Conservation (phyloP, 2,113 vertebrate genomes). For the Microcebus lehilahytsara region DNA sequence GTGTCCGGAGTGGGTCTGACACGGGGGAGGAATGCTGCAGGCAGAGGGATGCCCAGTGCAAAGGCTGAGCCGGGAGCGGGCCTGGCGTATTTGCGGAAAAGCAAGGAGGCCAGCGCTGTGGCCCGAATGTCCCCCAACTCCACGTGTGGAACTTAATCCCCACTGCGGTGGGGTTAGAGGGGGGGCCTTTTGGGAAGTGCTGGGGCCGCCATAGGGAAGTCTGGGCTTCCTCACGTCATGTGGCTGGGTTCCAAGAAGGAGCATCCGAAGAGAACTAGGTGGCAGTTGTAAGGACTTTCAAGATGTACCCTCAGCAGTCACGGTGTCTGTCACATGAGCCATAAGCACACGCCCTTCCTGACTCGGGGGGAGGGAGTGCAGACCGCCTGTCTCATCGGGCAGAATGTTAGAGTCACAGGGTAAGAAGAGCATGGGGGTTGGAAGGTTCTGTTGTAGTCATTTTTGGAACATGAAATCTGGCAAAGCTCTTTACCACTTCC, state of each 20-base stretch:
- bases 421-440: background rate
- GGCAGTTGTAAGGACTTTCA: background rate
- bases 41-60: background rate
- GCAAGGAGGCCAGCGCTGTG: background rate
- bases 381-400: background rate
- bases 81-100: background rate
- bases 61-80: background rate
- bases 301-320: background rate
- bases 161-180: background rate
- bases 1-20: too few relatives aligned
- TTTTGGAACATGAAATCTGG: background rate
- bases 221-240: background rate
- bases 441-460: background rate
- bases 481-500: background rate
- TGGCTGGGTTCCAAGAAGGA: background rate
- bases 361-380: background rate
- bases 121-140: background rate
- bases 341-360: background rate
- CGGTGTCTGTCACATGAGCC: background rate
- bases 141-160: background rate
- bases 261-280: background rate
- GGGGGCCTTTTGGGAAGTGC: background rate
- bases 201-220: background rate
- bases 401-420: background rate
- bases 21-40: background rate